phyloP scores from a whole-genome alignment of 2,888 invertebrate genomes.

The Drosophila prolongata region DNA sequence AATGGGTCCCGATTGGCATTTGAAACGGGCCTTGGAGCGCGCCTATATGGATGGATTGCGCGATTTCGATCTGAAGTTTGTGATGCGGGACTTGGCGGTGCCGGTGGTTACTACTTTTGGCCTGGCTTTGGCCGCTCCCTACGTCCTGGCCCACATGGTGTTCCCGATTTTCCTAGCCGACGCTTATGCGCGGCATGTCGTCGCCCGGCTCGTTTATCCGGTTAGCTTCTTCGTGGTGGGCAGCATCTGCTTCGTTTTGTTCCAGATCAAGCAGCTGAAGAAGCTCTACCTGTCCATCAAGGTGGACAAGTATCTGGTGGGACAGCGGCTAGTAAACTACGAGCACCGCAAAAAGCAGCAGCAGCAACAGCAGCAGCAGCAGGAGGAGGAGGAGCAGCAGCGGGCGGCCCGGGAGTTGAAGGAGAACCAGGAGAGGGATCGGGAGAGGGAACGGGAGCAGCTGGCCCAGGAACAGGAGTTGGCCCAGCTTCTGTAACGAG shows the following conservation, averaged over 20 bases:
- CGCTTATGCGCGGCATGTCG: conserved; percentile 89
- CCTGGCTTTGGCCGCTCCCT: conserved; percentile 96
- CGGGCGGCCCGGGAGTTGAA: conserved; percentile 69
- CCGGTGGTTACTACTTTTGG: conserved; percentile 96
- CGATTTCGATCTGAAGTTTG: conserved; percentile 95
- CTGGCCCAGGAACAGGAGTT: conserved; percentile 27
- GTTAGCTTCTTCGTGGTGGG: conserved; percentile 91
- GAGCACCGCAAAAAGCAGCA: conserved; percentile 91
- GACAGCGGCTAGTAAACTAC: conserved; percentile 98
- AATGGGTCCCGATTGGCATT: conserved; percentile 99
- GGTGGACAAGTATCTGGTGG: conserved; percentile 99
- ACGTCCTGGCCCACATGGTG: conserved; percentile 92
- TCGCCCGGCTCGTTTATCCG: conserved; percentile 95
- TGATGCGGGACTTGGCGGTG: conserved; percentile 93
- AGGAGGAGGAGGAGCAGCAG: conserved; percentile 51
- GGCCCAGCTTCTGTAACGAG: conserved; percentile 31
- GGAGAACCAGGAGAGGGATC: conserved; percentile 57
- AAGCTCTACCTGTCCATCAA: conserved; percentile 99
- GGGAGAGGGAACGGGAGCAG: conserved; percentile 38
- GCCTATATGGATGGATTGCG: conserved; percentile 97
- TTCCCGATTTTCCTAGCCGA: conserved; percentile 89
- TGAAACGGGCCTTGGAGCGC: conserved; percentile 95
- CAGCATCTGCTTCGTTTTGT: conserved; percentile 89
- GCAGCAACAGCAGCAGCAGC: conserved; percentile 62
- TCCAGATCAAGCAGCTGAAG: conserved; percentile 96